A percentile compares a stretch with the other conserved stretches of the same genome.
phyloP scores from a whole-genome alignment of 2,113 vertebrate species.

The Ictidomys tridecemlineatus region DNA sequence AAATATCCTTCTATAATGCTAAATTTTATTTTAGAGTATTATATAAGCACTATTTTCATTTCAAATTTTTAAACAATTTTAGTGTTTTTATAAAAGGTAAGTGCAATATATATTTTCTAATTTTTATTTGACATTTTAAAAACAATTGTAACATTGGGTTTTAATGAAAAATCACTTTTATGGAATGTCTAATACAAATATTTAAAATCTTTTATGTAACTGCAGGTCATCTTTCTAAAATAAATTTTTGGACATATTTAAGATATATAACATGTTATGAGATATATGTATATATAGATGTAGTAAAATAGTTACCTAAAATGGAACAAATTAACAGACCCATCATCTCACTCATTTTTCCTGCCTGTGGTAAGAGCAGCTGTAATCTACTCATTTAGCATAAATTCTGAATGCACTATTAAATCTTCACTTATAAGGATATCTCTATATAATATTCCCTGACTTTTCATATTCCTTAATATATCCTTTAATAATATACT shows the following conservation, averaged over 20 bases:
- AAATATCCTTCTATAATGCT: constrained; percentile 69
- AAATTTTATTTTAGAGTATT: constrained; percentile 71
- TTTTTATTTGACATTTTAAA: constrained; percentile 22
- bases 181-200: not conserved
- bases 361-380: not conserved
- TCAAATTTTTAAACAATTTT: constrained; percentile 49
- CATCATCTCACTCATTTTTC: not conserved
- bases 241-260: not conserved
- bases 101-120: constrained; percentile 7
- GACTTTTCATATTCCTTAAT: constrained; percentile 20
- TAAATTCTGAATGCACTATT: not conserved
- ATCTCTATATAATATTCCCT: not conserved
- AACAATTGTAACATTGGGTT: not conserved
- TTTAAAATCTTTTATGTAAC: not conserved
- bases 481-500: not conserved
- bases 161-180: constrained; percentile 55
- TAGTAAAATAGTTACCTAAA: not conserved
- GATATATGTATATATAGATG: not conserved
- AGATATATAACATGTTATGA: not conserved
- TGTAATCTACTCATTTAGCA: not conserved
- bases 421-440: constrained; percentile 4
- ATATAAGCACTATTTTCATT: constrained; percentile 73
- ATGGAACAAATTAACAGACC: not conserved
- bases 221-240: not conserved
- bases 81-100: constrained; percentile 43